Conservation (phyloP, 2,888 invertebrate species). For the Cryptocheilus praepositus region DNA sequence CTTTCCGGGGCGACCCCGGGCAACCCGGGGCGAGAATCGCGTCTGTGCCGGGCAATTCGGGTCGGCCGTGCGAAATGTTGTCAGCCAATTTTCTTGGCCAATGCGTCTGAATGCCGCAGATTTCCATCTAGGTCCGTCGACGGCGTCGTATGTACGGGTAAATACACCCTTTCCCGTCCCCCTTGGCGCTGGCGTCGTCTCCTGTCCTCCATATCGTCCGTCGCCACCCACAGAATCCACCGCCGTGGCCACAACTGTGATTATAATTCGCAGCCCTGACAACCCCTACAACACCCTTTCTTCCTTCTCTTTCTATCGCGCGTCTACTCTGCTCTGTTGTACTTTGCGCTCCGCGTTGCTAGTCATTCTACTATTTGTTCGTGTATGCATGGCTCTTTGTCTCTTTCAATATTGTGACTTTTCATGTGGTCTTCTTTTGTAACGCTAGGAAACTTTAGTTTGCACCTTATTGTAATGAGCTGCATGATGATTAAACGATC, state of each 20-base stretch:
- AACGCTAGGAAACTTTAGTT: no score
- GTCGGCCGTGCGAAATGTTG: constrained; percentile 69
- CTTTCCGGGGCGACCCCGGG: no score
- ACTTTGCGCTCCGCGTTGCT: no score
- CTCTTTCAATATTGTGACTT: no score
- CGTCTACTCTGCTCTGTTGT: no score
- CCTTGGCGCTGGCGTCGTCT: constrained; percentile 44
- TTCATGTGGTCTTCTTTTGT: no score
- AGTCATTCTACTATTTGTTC: no score
- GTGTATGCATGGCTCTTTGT: no score
- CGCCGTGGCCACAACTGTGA: constrained; percentile 74
- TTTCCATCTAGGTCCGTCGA: constrained; percentile 72
- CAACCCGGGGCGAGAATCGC: no score
- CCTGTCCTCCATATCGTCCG: constrained; percentile 24
- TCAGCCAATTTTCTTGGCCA: constrained; percentile 76
- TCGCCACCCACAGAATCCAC: constrained; percentile 27
- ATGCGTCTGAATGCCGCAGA: constrained; percentile 74
- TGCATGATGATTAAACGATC: no score
- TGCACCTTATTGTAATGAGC: no score
- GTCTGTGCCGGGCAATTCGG: constrained; percentile 61
- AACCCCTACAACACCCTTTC: constrained; percentile 40
- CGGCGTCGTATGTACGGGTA: constrained; percentile 50
- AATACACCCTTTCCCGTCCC: constrained; percentile 66
- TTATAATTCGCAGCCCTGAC: constrained; percentile 72
- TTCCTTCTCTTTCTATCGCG: neutral